Evolutionary conservation across 2,113 vertebrate species (phyloP).

Genomic region (Pseudopipra pipra): DNA sequence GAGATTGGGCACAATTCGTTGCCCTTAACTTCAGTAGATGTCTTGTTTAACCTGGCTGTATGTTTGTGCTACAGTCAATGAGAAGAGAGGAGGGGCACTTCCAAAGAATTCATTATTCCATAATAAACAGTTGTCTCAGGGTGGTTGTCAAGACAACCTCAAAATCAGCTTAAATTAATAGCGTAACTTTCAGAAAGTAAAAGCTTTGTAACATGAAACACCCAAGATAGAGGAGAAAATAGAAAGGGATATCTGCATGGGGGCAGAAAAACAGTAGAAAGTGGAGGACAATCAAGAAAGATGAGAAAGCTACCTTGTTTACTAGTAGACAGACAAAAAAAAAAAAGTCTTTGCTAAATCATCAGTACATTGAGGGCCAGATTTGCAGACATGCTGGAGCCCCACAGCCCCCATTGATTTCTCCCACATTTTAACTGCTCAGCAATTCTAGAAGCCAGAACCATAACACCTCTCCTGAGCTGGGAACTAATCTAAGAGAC

Average conservation of each 20-base stretch:
- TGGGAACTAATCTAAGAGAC: background rate
- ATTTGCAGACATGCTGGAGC: background rate
- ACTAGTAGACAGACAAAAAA: background rate
- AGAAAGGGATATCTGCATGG: background rate
- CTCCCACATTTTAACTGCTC: background rate
- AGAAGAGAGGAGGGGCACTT: background rate
- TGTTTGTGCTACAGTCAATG: background rate
- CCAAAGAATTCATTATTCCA: background rate
- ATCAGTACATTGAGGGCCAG: background rate
- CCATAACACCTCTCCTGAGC: background rate
- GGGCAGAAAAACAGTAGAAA: background rate
- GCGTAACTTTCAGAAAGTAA: background rate
- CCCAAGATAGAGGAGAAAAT: background rate
- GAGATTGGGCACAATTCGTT: background rate
- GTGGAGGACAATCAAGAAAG: background rate
- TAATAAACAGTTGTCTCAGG: background rate
- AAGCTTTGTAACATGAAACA: background rate
- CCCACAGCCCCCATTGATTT: background rate
- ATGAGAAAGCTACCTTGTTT: background rate
- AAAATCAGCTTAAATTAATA: background rate
- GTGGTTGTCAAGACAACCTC: background rate
- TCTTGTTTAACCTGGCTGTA: background rate
- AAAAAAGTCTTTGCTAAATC: background rate
- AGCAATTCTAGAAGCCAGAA: slow-evolving; percentile 8
- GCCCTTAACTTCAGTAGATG: background rate